Evolutionary conservation across 2,888 invertebrate species (phyloP).

Genomic region (Proisotoma minuta): DNA sequence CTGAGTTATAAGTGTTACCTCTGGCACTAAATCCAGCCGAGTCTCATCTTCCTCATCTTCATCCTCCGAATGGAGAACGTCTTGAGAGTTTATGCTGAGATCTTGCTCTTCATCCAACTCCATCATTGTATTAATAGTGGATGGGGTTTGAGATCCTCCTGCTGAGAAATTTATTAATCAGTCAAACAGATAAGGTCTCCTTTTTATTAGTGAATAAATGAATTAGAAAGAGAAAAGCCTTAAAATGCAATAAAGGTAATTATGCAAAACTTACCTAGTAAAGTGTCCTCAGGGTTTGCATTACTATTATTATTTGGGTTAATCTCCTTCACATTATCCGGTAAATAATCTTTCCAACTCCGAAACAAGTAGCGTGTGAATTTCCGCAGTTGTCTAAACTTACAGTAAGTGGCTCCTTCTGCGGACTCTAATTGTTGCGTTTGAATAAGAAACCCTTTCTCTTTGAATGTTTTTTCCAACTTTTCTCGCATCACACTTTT

Average conservation of each 20-base stretch:
- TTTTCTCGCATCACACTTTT: slow-evolving; percentile 82
- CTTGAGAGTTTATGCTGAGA: slow-evolving; percentile 7
- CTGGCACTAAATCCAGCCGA: slow-evolving; percentile 15
- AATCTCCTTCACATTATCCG: slow-evolving; percentile 61
- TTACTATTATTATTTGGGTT: neutral
- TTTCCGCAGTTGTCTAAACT: slow-evolving; percentile 82
- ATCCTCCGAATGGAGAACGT: slow-evolving; percentile 19
- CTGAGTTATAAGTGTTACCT: slow-evolving; percentile 1
- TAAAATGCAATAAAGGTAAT: no score
- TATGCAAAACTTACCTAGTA: no score
- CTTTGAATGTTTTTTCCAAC: slow-evolving; percentile 84
- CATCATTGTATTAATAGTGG: no score
- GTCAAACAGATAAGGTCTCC: no score
- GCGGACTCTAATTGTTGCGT: slow-evolving; percentile 89
- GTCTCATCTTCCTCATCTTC: slow-evolving; percentile 20
- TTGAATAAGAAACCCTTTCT: slow-evolving; percentile 86
- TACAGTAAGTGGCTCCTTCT: slow-evolving; percentile 89
- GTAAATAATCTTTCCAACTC: slow-evolving; percentile 89
- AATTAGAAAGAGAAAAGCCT: no score
- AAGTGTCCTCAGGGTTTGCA: neutral
- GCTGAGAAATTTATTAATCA: neutral
- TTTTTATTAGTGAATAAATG: no score
- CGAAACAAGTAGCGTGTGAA: slow-evolving; percentile 85
- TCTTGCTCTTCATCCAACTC: no score
- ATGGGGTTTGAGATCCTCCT: no score